Conservation (phyloP, 2,888 invertebrate genomes). For the Rosalia funebris region DNA sequence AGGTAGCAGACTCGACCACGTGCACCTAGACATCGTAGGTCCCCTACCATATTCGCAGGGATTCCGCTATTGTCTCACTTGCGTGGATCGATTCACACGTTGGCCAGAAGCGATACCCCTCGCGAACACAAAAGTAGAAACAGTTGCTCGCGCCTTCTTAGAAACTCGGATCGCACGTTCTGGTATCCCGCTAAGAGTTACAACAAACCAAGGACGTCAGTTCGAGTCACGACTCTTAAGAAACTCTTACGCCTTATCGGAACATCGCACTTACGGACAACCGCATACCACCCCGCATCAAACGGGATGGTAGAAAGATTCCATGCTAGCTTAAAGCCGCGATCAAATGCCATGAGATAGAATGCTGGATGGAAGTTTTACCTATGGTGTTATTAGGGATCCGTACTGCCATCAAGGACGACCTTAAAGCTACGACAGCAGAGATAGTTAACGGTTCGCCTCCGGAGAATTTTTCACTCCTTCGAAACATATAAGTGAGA, state of each 20-base stretch:
- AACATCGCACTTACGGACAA: slow-evolving; percentile 43
- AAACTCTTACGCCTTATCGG: slow-evolving; percentile 42
- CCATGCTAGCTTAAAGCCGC: slow-evolving; percentile 44
- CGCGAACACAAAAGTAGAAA: slow-evolving; percentile 25
- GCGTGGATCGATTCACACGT: slow-evolving; percentile 32
- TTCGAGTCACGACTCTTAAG: slow-evolving; percentile 51
- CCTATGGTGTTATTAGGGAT: too few species aligned
- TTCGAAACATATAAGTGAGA: neutral
- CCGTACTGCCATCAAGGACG: slow-evolving; percentile 1
- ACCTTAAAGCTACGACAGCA: too few species aligned
- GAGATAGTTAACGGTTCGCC: too few species aligned
- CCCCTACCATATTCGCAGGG: too few species aligned
- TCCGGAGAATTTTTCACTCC: too few species aligned
- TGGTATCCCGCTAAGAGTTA: slow-evolving; percentile 55
- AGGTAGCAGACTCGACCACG: slow-evolving; percentile 46
- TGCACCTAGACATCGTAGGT: too few species aligned
- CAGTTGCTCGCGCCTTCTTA: slow-evolving; percentile 54
- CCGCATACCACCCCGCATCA: slow-evolving; percentile 54
- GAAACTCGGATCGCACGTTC: slow-evolving; percentile 59
- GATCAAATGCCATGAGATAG: too few species aligned
- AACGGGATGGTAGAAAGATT: too few species aligned
- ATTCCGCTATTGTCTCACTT: slow-evolving; percentile 31
- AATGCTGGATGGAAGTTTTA: too few species aligned
- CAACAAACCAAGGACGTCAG: slow-evolving; percentile 55
- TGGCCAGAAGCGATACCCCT: slow-evolving; percentile 38